Conservation (phyloP, 2,113 vertebrate genomes). For the Triplophysa tibetana region DNA sequence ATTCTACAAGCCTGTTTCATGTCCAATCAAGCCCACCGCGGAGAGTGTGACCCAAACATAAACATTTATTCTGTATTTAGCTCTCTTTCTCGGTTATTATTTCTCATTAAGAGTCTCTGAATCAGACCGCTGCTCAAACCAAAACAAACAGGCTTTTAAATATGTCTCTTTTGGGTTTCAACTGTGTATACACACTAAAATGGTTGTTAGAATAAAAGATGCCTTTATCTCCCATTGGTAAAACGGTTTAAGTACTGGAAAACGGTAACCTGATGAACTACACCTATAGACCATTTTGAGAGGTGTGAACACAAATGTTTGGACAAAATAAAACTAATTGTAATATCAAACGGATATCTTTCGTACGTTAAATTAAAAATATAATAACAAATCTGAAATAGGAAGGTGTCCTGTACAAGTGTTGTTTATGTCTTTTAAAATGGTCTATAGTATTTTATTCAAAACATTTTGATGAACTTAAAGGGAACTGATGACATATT, state of each 20-base stretch:
- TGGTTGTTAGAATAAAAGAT: neutral
- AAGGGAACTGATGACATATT: neutral
- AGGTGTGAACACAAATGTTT: neutral
- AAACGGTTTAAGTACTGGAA: too few species aligned
- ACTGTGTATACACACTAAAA: neutral
- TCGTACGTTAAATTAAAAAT: too few species aligned
- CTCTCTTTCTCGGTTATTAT: constrained; percentile 53
- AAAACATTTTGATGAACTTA: neutral
- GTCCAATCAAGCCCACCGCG: constrained; percentile 70
- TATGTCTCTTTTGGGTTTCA: neutral
- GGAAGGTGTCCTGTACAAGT: too few species aligned
- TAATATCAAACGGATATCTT: too few species aligned
- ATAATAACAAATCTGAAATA: too few species aligned
- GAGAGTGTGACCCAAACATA: constrained; percentile 49
- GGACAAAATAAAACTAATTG: too few species aligned
- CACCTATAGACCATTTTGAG: neutral
- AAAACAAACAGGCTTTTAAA: constrained; percentile 32
- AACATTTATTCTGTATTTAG: constrained; percentile 43
- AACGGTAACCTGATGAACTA: neutral
- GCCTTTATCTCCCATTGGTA: too few species aligned
- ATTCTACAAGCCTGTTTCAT: constrained; percentile 61
- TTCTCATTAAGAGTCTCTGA: constrained; percentile 29
- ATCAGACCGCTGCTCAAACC: constrained; percentile 1
- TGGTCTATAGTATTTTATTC: too few species aligned
- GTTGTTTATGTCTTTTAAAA: too few species aligned